Conservation (phyloP, 2,113 vertebrate species). For the cattle (Bos taurus) region ARS-UCD2.0 NC_037352.1:13655001-13655500, state of each 20-base stretch:
- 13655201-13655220: background rate
- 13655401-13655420: background rate
- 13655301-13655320: background rate
- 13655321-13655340: background rate
- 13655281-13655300: background rate
- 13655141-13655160: background rate
- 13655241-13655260: background rate
- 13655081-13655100: background rate
- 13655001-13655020: background rate
- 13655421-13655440: background rate
- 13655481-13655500: background rate
- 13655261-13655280: background rate
- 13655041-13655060: background rate
- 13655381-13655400: background rate
- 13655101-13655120: background rate
- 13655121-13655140: background rate
- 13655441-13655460: background rate
- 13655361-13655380: background rate
- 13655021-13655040: background rate
- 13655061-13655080: background rate
- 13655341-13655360: background rate
- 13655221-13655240: background rate
- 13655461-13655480: background rate
- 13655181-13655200: background rate
- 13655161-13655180: background rate